Base-by-base conservation (phyloP, 1,140 invertebrate genomes). In the Odontomachus brunneus region DNA sequence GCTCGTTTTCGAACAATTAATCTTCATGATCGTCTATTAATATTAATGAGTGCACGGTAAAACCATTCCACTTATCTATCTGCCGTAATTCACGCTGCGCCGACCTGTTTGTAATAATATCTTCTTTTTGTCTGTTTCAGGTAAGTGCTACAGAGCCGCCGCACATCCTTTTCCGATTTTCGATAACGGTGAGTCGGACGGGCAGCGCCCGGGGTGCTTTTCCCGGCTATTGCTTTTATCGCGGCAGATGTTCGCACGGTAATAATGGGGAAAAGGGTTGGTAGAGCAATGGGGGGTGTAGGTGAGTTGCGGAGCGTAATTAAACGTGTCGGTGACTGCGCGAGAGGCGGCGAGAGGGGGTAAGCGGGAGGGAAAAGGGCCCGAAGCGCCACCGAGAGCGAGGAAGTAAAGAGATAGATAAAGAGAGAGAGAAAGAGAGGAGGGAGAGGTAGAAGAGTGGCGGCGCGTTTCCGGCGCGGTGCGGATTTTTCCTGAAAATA, bases 121-220 rank as follows among this genome's bases (percentile, higher is more conserved):
- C 44, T 19, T 71, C 57, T 87, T 86, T 89, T 88, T 88, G 76
- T 90, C 78, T 91, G 88, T 92, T 92, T 86, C 84, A 91, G 89
- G 91, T 92, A 92, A 92, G 90, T 91, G 85, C 60, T 48, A 5
- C 29, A 88, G 33, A 80, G 62, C 67, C 84, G 83, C 62, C 51
- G 38, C 38, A 55, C 14, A 87, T 26, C 57, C 53, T 73, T 80
- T 82, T 59, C 48, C 75, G 86, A 84, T 87, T 84, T 48, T 65
- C 72, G 76, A 82, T 84, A 88, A 88, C 85, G 72, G 62, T 38
- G 55, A 78, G 51, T 22, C 12, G 38, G 29, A 69, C 63, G 38
- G 60, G 22, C 62, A 44, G 26, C n/a, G 49, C 14, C 1, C 59
- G 33, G 55, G 33, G 55, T 67, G 69, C 82, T 82, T 88, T 88